Conservation (phyloP, 2,113 vertebrate species). For the Columba janthina region DNA sequence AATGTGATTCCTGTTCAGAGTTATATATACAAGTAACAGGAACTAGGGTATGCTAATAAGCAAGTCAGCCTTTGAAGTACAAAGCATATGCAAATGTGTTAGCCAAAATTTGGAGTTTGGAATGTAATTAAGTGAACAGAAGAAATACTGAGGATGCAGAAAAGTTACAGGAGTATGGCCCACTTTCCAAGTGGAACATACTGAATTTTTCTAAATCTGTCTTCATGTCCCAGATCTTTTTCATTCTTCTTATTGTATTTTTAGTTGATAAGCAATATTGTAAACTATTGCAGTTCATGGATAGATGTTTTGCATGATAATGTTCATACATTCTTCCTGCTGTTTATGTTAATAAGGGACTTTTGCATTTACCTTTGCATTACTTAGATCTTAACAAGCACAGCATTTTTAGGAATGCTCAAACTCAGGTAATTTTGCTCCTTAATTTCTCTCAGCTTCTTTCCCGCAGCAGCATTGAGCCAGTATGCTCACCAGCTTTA, state of each 20-base stretch:
- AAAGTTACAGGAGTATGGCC: not conserved
- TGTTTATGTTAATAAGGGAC: not conserved
- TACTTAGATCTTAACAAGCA: conserved; percentile 9
- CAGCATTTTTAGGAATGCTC: not conserved
- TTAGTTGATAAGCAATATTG: not conserved
- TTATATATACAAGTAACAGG: conserved; percentile 62
- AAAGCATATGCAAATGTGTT: conserved; percentile 49
- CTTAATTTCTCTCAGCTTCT: not conserved
- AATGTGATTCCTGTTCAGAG: conserved; percentile 26
- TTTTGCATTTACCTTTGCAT: conserved; percentile 8
- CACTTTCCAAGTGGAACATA: conserved; percentile 12
- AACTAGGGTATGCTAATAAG: conserved; percentile 67
- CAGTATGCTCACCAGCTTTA: not conserved
- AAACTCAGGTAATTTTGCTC: not conserved
- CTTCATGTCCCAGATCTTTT: not conserved
- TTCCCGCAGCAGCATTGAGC: not conserved
- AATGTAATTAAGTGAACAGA: conserved; percentile 47
- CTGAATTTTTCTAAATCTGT: not conserved
- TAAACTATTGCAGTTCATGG: not conserved
- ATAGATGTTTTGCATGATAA: not conserved
- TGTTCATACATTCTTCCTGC: not conserved
- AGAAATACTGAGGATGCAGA: conserved; percentile 44
- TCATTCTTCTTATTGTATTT: not conserved
- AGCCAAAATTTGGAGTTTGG: conserved; percentile 49
- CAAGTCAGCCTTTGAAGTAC: conserved; percentile 68